These are phyloP conservation scores for Oxygymnocypris stewartii DNA, from an alignment of 2,113 vertebrate species.

Conservation along the genomic window DNA sequence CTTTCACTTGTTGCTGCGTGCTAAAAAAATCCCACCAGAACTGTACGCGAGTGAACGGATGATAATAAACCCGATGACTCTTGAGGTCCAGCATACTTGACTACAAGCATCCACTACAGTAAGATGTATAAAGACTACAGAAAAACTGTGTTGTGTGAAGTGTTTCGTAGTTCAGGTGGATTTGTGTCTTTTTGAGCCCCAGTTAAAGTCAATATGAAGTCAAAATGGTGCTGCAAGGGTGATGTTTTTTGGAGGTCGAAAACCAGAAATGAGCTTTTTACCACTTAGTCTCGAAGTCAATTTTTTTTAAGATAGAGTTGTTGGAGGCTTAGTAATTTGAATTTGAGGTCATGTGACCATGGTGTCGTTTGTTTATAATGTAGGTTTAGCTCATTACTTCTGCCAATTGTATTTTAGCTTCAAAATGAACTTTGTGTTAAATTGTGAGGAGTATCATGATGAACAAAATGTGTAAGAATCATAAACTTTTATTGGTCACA, in stretches of 20 bases:
- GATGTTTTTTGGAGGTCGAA: too few species aligned
- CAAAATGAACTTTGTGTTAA: too few species aligned
- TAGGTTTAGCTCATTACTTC: too few species aligned
- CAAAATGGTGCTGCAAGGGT: not conserved
- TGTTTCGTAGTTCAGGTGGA: not conserved
- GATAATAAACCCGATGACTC: constrained; percentile 1
- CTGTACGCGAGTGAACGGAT: constrained; percentile 48
- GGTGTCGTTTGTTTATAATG: too few species aligned
- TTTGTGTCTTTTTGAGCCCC: not conserved
- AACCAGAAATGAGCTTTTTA: too few species aligned
- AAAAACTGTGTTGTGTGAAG: not conserved
- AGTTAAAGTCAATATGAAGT: not conserved
- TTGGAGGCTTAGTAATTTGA: too few species aligned
- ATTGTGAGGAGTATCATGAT: too few species aligned
- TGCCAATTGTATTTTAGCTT: too few species aligned
- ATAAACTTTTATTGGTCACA: too few species aligned
- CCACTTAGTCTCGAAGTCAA: not conserved
- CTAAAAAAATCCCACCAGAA: constrained; percentile 58
- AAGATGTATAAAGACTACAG: not conserved
- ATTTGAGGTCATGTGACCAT: too few species aligned
- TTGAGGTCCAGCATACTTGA: not conserved
- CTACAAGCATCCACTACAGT: not conserved
- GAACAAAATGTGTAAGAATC: too few species aligned
- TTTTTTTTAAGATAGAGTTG: too few species aligned
- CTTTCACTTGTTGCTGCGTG: constrained; percentile 62